phyloP scores from a whole-genome alignment of 1,140 invertebrate species.

The Cepaea nemoralis region DNA sequence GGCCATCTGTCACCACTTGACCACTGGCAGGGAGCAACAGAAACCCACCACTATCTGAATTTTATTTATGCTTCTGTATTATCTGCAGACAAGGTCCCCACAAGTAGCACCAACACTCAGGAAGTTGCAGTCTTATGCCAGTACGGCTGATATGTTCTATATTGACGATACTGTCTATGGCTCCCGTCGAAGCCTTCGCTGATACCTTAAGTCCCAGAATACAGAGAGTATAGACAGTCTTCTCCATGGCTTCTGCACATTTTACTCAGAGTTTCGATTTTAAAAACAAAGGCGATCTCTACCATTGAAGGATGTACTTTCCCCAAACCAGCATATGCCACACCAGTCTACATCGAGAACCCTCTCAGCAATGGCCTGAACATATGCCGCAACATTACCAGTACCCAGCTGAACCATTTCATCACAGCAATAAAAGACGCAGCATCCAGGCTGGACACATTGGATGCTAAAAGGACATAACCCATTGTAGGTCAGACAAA shows the following conservation, averaged over 20 bases:
- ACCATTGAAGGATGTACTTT: constrained; percentile 29
- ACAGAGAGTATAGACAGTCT: constrained; percentile 38
- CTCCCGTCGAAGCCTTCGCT: too few species aligned
- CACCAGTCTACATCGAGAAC: constrained; percentile 27
- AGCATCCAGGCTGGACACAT: constrained; percentile 5
- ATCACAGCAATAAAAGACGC: constrained; percentile 19
- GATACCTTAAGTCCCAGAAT: too few species aligned
- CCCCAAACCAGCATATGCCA: constrained; percentile 4
- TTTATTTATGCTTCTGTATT: constrained; percentile 21
- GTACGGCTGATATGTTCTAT: too few species aligned
- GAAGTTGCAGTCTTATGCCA: too few species aligned
- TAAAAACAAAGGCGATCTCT: constrained; percentile 20
- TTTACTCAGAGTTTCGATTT: constrained; percentile 35
- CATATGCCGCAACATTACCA: constrained; percentile 30
- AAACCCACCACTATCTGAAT: constrained; percentile 27
- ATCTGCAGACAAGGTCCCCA: too few species aligned
- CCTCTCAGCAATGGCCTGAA: constrained; percentile 27
- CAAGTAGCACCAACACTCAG: too few species aligned
- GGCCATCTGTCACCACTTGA: constrained; percentile 8
- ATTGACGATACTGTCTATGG: too few species aligned
- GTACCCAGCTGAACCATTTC: background rate
- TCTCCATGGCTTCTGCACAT: constrained; percentile 33
- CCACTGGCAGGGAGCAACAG: constrained; percentile 27
- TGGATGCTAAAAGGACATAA: background rate
- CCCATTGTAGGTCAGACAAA: background rate